These are phyloP conservation scores for Scolopax rusticola DNA, from an alignment of 2,797 vertebrate genomes.

Conservation along the genomic window DNA sequence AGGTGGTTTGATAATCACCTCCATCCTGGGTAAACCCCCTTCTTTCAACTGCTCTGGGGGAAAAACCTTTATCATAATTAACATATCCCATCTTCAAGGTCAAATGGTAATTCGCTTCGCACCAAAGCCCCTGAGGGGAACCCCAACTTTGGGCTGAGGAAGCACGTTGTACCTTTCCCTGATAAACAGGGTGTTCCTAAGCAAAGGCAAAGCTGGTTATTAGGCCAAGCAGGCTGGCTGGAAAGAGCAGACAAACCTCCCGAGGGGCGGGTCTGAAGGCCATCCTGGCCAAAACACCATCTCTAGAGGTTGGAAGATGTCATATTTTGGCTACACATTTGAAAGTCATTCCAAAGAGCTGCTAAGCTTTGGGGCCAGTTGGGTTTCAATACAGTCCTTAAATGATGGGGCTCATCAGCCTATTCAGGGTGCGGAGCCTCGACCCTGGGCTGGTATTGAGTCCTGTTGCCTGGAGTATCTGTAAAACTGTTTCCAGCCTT, in stretches of 20 bases:
- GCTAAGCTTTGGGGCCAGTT: not conserved
- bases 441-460: not conserved
- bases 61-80: not conserved
- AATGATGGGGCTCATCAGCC: not conserved
- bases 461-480: not conserved
- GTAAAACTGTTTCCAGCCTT: not conserved
- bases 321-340: not conserved
- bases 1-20: not conserved
- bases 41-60: not conserved
- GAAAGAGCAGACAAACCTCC: not conserved
- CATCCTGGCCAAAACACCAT: not conserved
- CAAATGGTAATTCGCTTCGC: not conserved
- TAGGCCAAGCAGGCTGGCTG: not conserved
- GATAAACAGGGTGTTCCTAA: not conserved
- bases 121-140: not conserved
- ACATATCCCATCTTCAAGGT: not conserved
- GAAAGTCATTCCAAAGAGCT: not conserved
- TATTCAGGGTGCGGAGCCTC: not conserved
- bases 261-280: not conserved
- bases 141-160: not conserved
- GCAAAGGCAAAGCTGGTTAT: not conserved
- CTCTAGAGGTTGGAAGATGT: not conserved
- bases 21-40: not conserved
- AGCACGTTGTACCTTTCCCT: fast-evolving
- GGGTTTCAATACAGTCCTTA: not conserved